Evolutionary conservation across 2,113 vertebrate genomes (phyloP).

Genomic region (Myotis lucifugus): DNA sequence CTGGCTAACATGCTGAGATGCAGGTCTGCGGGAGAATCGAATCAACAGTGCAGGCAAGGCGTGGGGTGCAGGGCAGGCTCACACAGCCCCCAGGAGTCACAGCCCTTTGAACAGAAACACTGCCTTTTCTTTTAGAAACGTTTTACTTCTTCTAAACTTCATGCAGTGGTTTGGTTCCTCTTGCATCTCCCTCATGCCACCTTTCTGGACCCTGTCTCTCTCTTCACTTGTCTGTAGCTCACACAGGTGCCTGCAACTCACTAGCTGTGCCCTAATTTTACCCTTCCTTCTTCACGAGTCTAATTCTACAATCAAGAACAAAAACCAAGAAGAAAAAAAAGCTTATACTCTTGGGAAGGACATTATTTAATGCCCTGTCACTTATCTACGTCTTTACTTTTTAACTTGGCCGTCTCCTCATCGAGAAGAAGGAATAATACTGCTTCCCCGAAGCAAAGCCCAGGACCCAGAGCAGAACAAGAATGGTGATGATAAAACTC

Average conservation of each 20-base stretch:
- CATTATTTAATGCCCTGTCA: neutral
- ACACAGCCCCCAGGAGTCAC: neutral
- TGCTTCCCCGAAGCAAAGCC: neutral
- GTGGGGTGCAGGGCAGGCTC: neutral
- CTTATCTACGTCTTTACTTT: neutral
- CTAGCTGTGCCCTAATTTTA: neutral
- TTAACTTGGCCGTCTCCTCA: neutral
- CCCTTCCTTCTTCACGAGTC: neutral
- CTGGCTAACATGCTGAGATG: accelerated
- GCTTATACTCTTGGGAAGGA: neutral
- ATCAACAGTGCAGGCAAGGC: accelerated
- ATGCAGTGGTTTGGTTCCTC: no score
- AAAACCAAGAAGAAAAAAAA: neutral
- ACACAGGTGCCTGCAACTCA: neutral
- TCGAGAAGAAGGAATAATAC: neutral
- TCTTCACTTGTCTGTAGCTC: neutral
- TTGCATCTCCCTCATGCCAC: neutral
- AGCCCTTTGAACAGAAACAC: neutral
- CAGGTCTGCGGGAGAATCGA: neutral
- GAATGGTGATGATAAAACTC: neutral
- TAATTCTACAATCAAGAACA: neutral
- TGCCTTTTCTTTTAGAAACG: no score
- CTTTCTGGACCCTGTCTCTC: no score
- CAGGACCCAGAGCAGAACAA: neutral
- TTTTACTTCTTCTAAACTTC: neutral